phyloP scores from a whole-genome alignment of 2,888 invertebrate genomes.

The Eupithecia vulgata region DNA sequence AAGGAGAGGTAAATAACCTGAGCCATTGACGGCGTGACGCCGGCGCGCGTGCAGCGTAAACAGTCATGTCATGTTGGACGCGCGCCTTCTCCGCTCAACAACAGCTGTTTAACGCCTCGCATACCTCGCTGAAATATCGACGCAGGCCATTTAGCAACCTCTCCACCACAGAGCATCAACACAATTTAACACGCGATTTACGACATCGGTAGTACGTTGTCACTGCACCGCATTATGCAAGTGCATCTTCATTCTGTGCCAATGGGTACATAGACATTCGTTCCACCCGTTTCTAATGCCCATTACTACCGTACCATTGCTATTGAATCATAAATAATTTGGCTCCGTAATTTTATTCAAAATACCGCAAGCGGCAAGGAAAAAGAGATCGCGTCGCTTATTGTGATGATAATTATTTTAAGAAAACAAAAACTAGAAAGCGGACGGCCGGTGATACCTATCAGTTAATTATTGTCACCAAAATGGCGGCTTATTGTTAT shows the following conservation, averaged over 20 bases:
- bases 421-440: conserved; percentile 83
- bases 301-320: conserved; percentile 63
- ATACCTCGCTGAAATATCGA: conserved; percentile 68
- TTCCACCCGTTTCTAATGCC: conserved; percentile 66
- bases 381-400: conserved; percentile 79
- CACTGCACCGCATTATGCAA: conserved; percentile 34
- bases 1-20: conserved; percentile 83
- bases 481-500: conserved; percentile 80
- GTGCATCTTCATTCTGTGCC: conserved; percentile 45
- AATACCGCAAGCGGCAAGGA: conserved; percentile 81
- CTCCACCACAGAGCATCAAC: conserved; percentile 47
- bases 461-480: conserved; percentile 83
- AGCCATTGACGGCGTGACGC: conserved; percentile 78
- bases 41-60: conserved; percentile 50
- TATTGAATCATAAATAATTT: conserved; percentile 71
- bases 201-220: conserved; percentile 35
- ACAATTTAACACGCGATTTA: conserved; percentile 48
- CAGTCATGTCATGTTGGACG: conserved; percentile 49
- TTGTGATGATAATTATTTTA: conserved; percentile 83
- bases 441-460: conserved; percentile 75
- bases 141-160: conserved; percentile 55
- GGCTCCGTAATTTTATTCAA: conserved; percentile 78
- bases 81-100: conserved; percentile 51
- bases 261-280: conserved; percentile 59
- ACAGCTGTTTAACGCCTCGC: conserved; percentile 72